Percentiles rank a stretch among this genome's conserved stretches.
phyloP scores from a whole-genome alignment of 2,888 invertebrate species.

The Pemphredon lugubris region DNA sequence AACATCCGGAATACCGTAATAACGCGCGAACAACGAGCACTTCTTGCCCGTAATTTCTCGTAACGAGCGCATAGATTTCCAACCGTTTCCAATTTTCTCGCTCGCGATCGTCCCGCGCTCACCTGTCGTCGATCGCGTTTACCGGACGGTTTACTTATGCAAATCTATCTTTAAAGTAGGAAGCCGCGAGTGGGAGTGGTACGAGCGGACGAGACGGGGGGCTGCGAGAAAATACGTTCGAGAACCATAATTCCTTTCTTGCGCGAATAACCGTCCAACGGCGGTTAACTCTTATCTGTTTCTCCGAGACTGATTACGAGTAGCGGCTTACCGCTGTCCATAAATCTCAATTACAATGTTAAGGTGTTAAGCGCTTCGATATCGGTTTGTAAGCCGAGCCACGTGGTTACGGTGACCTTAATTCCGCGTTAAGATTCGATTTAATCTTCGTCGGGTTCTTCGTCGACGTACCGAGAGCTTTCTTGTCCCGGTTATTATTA shows the following conservation, averaged over 20 bases:
- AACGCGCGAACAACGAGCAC: too few relatives aligned
- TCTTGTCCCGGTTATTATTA: neutral
- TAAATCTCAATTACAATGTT: slow-evolving; percentile 65
- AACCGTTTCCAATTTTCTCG: neutral
- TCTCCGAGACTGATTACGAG: slow-evolving; percentile 68
- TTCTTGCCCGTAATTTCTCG: too few relatives aligned
- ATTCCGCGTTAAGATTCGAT: slow-evolving; percentile 16
- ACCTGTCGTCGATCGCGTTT: slow-evolving; percentile 33
- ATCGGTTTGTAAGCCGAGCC: slow-evolving; percentile 14
- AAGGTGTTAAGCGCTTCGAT: slow-evolving; percentile 62
- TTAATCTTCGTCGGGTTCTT: neutral
- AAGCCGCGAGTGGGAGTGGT: slow-evolving; percentile 29
- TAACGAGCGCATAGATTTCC: too few relatives aligned
- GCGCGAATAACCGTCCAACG: slow-evolving; percentile 32
- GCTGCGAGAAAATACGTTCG: slow-evolving; percentile 40
- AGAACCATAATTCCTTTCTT: slow-evolving; percentile 52
- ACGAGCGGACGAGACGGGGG: neutral
- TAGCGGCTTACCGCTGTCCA: slow-evolving; percentile 63
- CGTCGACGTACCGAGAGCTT: neutral
- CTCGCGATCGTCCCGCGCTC: slow-evolving; percentile 14
- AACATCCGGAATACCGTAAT: too few relatives aligned
- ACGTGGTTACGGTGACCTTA: slow-evolving; percentile 18
- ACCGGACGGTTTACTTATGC: slow-evolving; percentile 34
- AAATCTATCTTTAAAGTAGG: slow-evolving; percentile 20
- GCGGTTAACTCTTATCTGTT: slow-evolving; percentile 53